Percentiles rank a stretch among this genome's conserved stretches.
Conservation (phyloP, 2,113 vertebrate genomes). For the Cyprinodon tularosa region DNA sequence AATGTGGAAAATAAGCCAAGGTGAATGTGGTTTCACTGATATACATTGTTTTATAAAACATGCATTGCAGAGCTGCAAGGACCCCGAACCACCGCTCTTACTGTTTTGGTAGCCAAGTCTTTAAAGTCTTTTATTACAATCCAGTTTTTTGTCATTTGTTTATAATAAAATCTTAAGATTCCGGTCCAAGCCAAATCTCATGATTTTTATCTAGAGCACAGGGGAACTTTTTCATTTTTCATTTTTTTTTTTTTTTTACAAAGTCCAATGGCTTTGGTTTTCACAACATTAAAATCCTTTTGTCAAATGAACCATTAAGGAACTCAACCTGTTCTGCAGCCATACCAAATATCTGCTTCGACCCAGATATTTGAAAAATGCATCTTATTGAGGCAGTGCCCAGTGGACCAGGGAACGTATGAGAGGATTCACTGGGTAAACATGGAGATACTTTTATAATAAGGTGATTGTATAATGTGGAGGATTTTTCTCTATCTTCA, state of each 20-base stretch:
- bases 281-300: not conserved
- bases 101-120: not conserved
- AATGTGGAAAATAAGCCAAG: not conserved
- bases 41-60: not conserved
- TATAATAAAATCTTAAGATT: not conserved
- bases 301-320: not conserved
- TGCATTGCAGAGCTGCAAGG: not conserved
- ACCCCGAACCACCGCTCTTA: not conserved
- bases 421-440: too few relatives aligned
- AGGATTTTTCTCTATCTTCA: too few relatives aligned
- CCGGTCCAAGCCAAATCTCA: not conserved
- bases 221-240: too few relatives aligned
- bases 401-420: too few relatives aligned
- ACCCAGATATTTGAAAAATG: too few relatives aligned
- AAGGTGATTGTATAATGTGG: too few relatives aligned
- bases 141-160: too few relatives aligned
- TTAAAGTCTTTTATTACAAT: too few relatives aligned
- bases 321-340: too few relatives aligned
- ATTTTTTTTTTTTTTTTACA: not conserved
- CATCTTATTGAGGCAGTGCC: too few relatives aligned
- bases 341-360: too few relatives aligned
- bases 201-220: not conserved
- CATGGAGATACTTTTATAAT: too few relatives aligned
- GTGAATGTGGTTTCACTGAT: not conserved
- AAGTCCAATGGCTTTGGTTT: not conserved